These are phyloP conservation scores for Tipula confusa DNA, from an alignment of 2,888 invertebrate genomes.

Conservation along the genomic window DNA sequence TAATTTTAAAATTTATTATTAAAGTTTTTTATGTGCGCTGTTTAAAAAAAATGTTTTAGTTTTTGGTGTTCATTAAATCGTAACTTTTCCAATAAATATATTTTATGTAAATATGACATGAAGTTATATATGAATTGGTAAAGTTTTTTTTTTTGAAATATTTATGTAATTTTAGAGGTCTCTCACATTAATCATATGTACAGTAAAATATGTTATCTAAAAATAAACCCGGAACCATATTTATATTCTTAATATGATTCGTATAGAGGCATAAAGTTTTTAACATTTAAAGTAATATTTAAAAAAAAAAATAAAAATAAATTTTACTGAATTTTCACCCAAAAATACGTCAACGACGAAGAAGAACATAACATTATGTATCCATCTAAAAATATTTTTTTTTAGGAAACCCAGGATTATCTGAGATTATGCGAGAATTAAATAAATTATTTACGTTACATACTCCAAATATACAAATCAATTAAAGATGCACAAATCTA, in stretches of 20 bases:
- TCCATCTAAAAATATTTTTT: conserved; percentile 20
- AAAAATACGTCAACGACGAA: background rate
- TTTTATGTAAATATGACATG: background rate
- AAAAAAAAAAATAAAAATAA: background rate
- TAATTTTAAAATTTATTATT: background rate
- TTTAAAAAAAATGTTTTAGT: background rate
- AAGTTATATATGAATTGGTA: background rate
- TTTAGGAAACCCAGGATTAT: conserved; percentile 12
- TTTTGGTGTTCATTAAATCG: background rate
- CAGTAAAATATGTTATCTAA: background rate
- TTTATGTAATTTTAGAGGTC: background rate
- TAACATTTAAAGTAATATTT: background rate
- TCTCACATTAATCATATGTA: background rate
- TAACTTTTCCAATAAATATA: conserved; percentile 13
- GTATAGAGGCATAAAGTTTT: background rate
- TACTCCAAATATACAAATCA: background rate
- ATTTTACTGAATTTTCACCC: background rate
- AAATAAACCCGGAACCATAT: background rate
- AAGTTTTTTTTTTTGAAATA: background rate
- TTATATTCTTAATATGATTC: background rate
- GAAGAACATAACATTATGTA: background rate
- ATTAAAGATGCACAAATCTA: conserved; percentile 25
- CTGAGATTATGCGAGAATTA: conserved; percentile 25
- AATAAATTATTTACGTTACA: conserved; percentile 14
- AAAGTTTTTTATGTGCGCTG: background rate